Evolutionary conservation across 2,113 vertebrate genomes (phyloP).

Genomic region (Silurus asotus): DNA sequence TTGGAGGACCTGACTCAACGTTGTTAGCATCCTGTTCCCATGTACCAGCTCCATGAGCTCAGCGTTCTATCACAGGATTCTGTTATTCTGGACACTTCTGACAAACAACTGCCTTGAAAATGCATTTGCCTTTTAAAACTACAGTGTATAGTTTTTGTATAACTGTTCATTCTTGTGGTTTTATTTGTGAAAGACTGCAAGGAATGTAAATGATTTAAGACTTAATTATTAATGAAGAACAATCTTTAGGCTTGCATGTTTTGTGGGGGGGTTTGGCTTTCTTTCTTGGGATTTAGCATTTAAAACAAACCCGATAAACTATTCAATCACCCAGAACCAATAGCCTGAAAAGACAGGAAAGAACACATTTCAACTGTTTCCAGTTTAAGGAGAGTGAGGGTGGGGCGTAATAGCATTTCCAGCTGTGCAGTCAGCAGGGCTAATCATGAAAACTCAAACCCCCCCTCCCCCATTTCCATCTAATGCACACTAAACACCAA

Average conservation of each 20-base stretch:
- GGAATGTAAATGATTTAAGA: neutral
- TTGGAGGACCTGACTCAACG: constrained; percentile 36
- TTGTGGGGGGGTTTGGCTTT: too few relatives aligned
- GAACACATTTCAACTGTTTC: neutral
- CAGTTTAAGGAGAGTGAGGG: neutral
- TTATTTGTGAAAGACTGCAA: neutral
- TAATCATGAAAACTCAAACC: neutral
- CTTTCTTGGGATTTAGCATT: neutral
- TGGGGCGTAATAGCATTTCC: neutral
- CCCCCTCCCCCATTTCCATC: neutral
- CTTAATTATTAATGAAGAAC: neutral
- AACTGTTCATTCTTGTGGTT: neutral
- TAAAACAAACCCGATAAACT: neutral
- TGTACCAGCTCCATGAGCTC: neutral
- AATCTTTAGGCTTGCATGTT: neutral
- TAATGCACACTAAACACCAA: neutral
- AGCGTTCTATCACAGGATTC: neutral
- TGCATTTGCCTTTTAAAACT: neutral
- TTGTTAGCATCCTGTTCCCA: constrained; percentile 37
- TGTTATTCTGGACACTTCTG: neutral
- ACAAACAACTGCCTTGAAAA: neutral
- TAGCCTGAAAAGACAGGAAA: neutral
- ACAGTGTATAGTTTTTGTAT: neutral
- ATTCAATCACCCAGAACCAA: neutral
- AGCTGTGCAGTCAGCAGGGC: constrained; percentile 1